Base-by-base conservation (phyloP, 1,140 invertebrate species). In the Lordiphosa stackelbergi region DNA sequence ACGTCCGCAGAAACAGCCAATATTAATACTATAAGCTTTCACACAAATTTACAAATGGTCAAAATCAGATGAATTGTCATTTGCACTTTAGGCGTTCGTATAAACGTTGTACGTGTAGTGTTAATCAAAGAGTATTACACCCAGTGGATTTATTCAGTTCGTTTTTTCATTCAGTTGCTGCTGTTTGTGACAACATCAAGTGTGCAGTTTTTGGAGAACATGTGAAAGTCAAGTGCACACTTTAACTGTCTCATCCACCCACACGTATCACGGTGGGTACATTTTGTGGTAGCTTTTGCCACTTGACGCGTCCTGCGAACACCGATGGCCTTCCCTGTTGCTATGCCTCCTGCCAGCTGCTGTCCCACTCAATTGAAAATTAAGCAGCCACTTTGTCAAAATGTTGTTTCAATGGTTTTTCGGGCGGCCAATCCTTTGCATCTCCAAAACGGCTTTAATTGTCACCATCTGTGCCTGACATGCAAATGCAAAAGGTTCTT, bases 341-440 rank as follows among this genome's bases (percentile, higher is more conserved):
- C 22, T 12, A n/a, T 52, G 6, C 46, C n/a, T 49, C 36, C 47
- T 10, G 22, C 36, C 36, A 49, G 46, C 53, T 46, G 41, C 51
- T 48, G 16, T 41, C 56, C 35, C 36, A 48, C 55, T 68, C 77
- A 75, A 83, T 81, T 81, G 77, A 83, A 81, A 81, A 83, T 81
- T 81, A 81, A 81, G 77, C 75, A 83, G 75, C 62, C 75, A 81
- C 75, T 81, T 81, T 75, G 63, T 83, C 75, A 79, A 79, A 79
- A 79, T 75, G 71, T 66, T 69, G 66, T 64, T 69, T 79, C 75
- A 79, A 75, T 81, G 70, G 54, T 55, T 61, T 10, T 37, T 12
- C 13, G 11, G 35, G 22, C 41, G 34, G 49, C 52, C 16, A 53
- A 42, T 53, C 37, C n/a, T 1, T 22, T 22, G 37, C 49, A 46